phyloP scores from a whole-genome alignment of 2,797 vertebrate species.

The Xenopus petersii region DNA sequence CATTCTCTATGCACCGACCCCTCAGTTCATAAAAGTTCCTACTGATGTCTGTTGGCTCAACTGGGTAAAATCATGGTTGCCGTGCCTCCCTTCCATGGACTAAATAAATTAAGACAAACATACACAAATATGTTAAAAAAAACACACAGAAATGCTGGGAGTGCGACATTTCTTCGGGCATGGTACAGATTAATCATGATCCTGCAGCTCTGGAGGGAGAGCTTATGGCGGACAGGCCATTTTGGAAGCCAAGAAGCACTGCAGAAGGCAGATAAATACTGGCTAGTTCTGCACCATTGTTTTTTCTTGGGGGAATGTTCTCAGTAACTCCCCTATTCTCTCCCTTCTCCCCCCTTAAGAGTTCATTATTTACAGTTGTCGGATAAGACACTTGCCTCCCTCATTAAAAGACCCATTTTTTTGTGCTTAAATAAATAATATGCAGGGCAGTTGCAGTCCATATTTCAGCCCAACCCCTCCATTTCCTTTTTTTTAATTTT shows the following conservation, averaged over 20 bases:
- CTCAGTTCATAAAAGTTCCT: too few species aligned
- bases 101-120: conserved; percentile 27
- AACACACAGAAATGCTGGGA: not conserved
- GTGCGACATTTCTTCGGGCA: conserved; percentile 36
- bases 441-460: conserved; percentile 35
- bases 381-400: conserved; percentile 44
- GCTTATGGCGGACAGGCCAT: conserved; percentile 15
- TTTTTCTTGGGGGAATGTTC: conserved; percentile 28
- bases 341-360: conserved; percentile 42
- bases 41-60: not conserved
- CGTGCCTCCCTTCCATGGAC: conserved; percentile 9
- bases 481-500: not conserved
- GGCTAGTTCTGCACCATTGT: conserved; percentile 27
- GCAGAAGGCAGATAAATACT: conserved; percentile 37
- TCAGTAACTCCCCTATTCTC: conserved; percentile 41
- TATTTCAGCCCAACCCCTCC: conserved; percentile 37
- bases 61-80: conserved; percentile 11
- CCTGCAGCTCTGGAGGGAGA: conserved; percentile 10
- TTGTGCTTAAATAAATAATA: too few species aligned
- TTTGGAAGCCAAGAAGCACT: conserved; percentile 22
- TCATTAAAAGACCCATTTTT: conserved; percentile 27
- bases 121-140: not conserved
- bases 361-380: conserved; percentile 47
- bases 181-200: conserved; percentile 33
- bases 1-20: too few species aligned